These are phyloP conservation scores for Pedionomus torquatus DNA, from an alignment of 2,113 vertebrate genomes.

Conservation along the genomic window DNA sequence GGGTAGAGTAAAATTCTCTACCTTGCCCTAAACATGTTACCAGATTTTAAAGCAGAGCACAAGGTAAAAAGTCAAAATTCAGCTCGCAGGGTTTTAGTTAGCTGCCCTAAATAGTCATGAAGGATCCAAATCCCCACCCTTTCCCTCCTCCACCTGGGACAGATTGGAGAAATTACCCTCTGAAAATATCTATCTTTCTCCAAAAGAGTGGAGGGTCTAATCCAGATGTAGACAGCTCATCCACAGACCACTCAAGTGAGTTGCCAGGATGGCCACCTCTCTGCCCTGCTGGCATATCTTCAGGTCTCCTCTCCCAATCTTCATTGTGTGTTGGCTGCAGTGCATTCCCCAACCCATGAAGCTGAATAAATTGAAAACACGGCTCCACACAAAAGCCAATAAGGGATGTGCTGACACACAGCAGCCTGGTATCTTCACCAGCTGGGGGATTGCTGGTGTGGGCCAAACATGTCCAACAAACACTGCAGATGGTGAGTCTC, in stretches of 20 bases:
- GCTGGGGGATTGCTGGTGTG: background rate
- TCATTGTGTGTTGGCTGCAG: accelerated
- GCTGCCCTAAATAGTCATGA: background rate
- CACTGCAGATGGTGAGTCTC: background rate
- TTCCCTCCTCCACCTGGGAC: background rate
- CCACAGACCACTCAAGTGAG: background rate
- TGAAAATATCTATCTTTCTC: background rate
- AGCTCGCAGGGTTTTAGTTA: background rate
- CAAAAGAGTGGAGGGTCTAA: background rate
- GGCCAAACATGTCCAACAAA: background rate
- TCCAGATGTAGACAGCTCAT: background rate
- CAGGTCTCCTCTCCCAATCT: background rate
- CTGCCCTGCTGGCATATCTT: background rate
- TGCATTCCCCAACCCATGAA: background rate
- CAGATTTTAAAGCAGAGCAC: background rate
- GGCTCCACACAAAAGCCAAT: background rate
- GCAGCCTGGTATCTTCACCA: no score
- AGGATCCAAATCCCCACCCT: background rate
- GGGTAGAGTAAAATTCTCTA: background rate
- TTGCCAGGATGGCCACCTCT: background rate
- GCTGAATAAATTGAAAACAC: background rate
- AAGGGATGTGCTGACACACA: background rate
- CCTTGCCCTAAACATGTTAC: background rate
- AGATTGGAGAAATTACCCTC: background rate
- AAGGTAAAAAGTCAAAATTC: background rate